phyloP scores from a whole-genome alignment of 1,140 invertebrate genomes.

The Dreissena rostriformis region DNA sequence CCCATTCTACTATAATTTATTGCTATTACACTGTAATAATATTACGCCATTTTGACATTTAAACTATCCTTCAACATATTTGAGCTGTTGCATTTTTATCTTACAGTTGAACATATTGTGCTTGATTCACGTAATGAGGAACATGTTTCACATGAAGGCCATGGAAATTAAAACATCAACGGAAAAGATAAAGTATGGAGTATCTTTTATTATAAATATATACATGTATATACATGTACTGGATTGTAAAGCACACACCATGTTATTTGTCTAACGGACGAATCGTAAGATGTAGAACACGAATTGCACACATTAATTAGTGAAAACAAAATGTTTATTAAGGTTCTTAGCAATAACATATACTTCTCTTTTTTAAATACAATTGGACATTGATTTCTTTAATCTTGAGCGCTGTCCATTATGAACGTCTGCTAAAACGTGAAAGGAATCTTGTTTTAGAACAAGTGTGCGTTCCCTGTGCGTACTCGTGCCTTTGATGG shows the following conservation, averaged over 20 bases:
- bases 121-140: background rate
- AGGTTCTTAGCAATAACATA: too few relatives aligned
- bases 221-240: too few relatives aligned
- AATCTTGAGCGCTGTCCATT: too few relatives aligned
- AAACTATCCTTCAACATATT: background rate
- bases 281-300: background rate
- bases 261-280: background rate
- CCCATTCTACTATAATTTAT: background rate
- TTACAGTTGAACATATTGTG: background rate
- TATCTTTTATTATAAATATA: background rate
- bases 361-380: too few relatives aligned
- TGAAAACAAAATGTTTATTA: too few relatives aligned
- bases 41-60: background rate
- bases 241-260: background rate
- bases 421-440: too few relatives aligned
- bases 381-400: too few relatives aligned
- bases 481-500: constrained; percentile 18
- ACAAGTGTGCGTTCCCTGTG: constrained; percentile 15
- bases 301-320: background rate
- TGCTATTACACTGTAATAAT: background rate
- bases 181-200: background rate
- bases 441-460: constrained; percentile 4
- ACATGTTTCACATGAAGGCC: background rate
- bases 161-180: background rate
- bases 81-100: background rate